Conservation (phyloP, 2,797 vertebrate genomes). For the Ataeniobius toweri region DNA sequence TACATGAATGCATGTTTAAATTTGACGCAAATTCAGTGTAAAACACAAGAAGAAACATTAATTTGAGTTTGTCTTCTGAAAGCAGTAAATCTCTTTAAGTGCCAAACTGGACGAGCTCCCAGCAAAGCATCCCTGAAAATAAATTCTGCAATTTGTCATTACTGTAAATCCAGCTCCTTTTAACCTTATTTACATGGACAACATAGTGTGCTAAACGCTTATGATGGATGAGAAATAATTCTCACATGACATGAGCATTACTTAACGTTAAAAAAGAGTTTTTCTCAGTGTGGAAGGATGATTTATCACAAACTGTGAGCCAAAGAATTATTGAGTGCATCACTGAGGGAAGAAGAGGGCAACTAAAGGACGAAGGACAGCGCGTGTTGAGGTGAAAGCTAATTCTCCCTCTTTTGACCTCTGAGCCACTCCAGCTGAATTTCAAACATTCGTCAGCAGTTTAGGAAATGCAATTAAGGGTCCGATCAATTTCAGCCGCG, state of each 20-base stretch:
- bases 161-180: slow-evolving; percentile 33
- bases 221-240: slow-evolving; percentile 57
- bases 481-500: slow-evolving; percentile 68
- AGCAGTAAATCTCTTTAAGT: slow-evolving; percentile 21
- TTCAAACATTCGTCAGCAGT: slow-evolving; percentile 59
- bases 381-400: slow-evolving; percentile 46
- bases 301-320: slow-evolving; percentile 57
- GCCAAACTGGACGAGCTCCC: slow-evolving; percentile 12
- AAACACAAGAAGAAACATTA: not conserved
- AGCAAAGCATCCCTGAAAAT: slow-evolving; percentile 31
- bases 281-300: slow-evolving; percentile 44
- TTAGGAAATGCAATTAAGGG: slow-evolving; percentile 72
- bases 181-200: slow-evolving; percentile 36
- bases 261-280: slow-evolving; percentile 38
- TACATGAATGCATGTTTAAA: not conserved
- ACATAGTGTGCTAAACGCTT: slow-evolving; percentile 26
- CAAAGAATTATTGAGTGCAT: slow-evolving; percentile 47
- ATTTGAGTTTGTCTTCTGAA: not conserved
- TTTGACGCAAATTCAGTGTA: not conserved
- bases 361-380: slow-evolving; percentile 23
- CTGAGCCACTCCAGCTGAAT: slow-evolving; percentile 49
- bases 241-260: slow-evolving; percentile 54
- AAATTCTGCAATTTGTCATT: slow-evolving; percentile 50
- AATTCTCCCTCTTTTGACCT: slow-evolving; percentile 63
- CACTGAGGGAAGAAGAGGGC: slow-evolving; percentile 29